phyloP scores from a whole-genome alignment of 2,113 vertebrate genomes.

The Rhea americana region DNA sequence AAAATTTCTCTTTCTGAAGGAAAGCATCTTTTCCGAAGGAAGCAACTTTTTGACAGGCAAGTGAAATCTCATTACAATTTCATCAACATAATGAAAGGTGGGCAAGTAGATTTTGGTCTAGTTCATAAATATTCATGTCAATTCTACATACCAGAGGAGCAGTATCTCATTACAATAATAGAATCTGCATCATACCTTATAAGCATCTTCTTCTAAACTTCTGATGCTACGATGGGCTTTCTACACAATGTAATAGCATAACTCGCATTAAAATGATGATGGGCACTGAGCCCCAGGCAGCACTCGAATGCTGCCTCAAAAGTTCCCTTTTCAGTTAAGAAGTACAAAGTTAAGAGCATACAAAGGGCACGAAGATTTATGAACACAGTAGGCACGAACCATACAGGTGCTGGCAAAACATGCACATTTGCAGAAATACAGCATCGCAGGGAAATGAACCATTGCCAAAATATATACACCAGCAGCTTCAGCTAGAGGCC shows the following conservation, averaged over 20 bases:
- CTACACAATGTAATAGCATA: accelerated
- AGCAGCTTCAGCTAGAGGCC: background rate
- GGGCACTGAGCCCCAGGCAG: background rate
- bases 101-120: constrained; percentile 43
- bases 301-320: background rate
- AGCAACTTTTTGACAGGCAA: constrained; percentile 45
- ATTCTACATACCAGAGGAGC: constrained; percentile 23
- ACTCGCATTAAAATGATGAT: background rate
- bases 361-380: background rate
- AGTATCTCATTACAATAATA: background rate
- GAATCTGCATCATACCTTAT: background rate
- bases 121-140: constrained; percentile 32
- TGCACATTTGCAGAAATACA: background rate
- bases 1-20: background rate
- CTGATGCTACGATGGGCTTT: background rate
- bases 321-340: background rate
- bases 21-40: background rate
- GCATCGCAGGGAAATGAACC: background rate
- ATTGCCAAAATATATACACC: background rate
- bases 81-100: constrained; percentile 42
- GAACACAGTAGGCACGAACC: background rate
- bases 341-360: background rate
- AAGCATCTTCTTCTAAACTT: background rate
- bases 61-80: constrained; percentile 51
- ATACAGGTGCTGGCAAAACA: background rate